These are phyloP conservation scores for Eledone cirrhosa DNA, from an alignment of 2,888 invertebrate species.

Conservation along the genomic window DNA sequence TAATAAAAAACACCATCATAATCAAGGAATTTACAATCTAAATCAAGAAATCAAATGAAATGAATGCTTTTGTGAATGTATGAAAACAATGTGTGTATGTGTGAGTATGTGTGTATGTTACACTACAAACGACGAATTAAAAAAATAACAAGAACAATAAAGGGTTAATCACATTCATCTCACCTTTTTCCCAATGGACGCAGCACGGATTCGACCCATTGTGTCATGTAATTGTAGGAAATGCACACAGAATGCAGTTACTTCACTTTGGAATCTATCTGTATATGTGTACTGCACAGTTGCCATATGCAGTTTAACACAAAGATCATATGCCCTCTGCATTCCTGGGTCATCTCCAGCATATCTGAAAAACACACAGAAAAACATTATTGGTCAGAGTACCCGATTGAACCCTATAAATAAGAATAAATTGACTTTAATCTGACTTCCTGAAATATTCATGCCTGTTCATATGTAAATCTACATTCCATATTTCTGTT, in stretches of 20 bases:
- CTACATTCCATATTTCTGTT: too few species aligned
- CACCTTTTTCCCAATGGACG: slow-evolving; percentile 70
- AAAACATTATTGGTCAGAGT: background rate
- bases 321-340: slow-evolving; percentile 73
- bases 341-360: slow-evolving; percentile 70
- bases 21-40: too few species aligned
- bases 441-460: too few species aligned
- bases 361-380: slow-evolving; percentile 63
- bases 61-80: too few species aligned
- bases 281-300: slow-evolving; percentile 94
- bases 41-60: too few species aligned
- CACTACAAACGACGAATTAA: too few species aligned
- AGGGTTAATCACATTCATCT: slow-evolving; percentile 1
- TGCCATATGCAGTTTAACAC: slow-evolving; percentile 82
- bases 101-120: too few species aligned
- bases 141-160: too few species aligned
- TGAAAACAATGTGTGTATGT: too few species aligned
- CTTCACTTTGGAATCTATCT: slow-evolving; percentile 87
- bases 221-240: slow-evolving; percentile 86
- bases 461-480: too few species aligned
- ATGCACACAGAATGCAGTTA: slow-evolving; percentile 81
- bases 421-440: background rate
- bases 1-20: background rate
- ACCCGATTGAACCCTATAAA: background rate
- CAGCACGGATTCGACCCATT: slow-evolving; percentile 76